Conservation (phyloP, 2,888 invertebrate species). For the Therioaphis trifolii region DNA sequence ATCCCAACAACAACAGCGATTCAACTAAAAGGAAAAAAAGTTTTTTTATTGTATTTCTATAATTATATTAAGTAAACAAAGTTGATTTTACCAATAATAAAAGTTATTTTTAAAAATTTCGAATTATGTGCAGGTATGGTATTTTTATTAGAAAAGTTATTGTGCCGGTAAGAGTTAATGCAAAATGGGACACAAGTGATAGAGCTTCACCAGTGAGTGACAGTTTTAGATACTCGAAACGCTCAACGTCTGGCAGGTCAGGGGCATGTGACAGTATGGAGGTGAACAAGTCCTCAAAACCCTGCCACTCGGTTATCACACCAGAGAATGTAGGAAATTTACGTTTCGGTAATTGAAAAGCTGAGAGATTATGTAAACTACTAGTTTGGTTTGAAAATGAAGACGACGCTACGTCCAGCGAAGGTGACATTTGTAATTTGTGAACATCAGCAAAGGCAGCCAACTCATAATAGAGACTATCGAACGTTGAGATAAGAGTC, state of each 20-base stretch:
- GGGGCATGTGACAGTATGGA: constrained; percentile 7
- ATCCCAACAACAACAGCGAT: too few relatives aligned
- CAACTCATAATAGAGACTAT: background rate
- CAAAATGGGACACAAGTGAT: background rate
- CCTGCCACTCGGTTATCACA: background rate
- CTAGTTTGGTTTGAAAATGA: background rate
- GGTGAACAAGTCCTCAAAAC: background rate
- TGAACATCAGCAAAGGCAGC: constrained; percentile 12
- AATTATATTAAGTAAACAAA: too few relatives aligned
- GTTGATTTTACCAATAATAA: too few relatives aligned
- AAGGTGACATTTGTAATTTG: background rate
- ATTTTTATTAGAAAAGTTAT: too few relatives aligned
- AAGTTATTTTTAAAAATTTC: too few relatives aligned
- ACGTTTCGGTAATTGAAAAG: background rate
- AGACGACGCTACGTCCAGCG: background rate
- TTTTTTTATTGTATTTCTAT: too few relatives aligned
- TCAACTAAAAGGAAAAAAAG: too few relatives aligned
- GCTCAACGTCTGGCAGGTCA: constrained; percentile 14
- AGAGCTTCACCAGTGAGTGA: constrained; percentile 3
- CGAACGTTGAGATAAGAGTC: too few relatives aligned
- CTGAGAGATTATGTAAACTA: too few relatives aligned
- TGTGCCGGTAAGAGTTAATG: too few relatives aligned
- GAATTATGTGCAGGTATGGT: too few relatives aligned
- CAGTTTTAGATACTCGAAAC: background rate
- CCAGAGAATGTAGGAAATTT: too few relatives aligned